Evolutionary conservation across 2,888 invertebrate species (phyloP).

Genomic region (Latheticus oryzae): DNA sequence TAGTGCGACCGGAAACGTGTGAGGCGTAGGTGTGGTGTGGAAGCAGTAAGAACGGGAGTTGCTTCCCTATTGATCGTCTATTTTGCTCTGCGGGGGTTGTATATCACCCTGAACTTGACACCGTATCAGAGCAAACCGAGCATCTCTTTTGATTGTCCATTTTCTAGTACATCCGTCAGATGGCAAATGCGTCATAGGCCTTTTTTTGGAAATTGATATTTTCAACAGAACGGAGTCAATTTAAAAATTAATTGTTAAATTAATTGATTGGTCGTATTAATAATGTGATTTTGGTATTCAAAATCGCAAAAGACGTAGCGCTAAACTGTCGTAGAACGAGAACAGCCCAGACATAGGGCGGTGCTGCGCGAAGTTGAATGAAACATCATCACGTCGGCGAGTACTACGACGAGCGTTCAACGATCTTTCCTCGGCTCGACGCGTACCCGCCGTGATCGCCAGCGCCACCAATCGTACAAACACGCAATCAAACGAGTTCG

Average conservation of each 20-base stretch:
- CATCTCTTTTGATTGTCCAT: constrained; percentile 21
- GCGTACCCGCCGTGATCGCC: constrained; percentile 47
- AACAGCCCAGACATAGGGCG: constrained; percentile 62
- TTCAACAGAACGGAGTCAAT: too few species aligned
- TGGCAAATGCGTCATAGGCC: constrained; percentile 14
- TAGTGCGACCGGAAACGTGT: constrained; percentile 47
- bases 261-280: too few species aligned
- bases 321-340: constrained; percentile 54
- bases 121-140: constrained; percentile 27
- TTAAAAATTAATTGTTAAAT: too few species aligned
- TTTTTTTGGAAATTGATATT: constrained; percentile 9
- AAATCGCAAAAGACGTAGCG: constrained; percentile 50
- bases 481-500: constrained; percentile 54
- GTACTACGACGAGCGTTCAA: constrained; percentile 64
- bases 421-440: constrained; percentile 58
- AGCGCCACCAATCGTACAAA: constrained; percentile 56
- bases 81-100: constrained; percentile 45
- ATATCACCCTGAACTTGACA: constrained; percentile 49
- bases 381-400: constrained; percentile 58
- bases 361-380: constrained; percentile 63
- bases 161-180: constrained; percentile 13
- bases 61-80: constrained; percentile 51
- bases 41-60: constrained; percentile 45
- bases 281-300: too few species aligned
- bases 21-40: constrained; percentile 50